phyloP scores from a whole-genome alignment of 2,888 invertebrate species.

The Perizoma flavofasciatum region DNA sequence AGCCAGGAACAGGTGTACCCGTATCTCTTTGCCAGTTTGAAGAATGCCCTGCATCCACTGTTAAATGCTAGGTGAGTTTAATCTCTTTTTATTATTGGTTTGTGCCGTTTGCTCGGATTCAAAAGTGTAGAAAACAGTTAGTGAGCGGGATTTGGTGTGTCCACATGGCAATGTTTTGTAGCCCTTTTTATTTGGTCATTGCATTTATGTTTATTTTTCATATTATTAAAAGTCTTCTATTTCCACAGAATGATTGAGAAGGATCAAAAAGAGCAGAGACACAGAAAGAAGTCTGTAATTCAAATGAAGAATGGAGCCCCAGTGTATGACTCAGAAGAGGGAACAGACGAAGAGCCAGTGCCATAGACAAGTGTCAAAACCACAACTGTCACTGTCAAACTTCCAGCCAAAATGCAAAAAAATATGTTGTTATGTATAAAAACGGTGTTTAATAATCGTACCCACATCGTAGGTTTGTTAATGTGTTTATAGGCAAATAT shows the following conservation, averaged over 20 bases:
- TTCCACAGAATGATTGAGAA: slow-evolving; percentile 70
- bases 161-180: not conserved
- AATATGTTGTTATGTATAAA: slow-evolving; percentile 4
- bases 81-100: too few species aligned
- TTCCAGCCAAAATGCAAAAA: slow-evolving; percentile 43
- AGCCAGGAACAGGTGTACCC: slow-evolving; percentile 91
- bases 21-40: slow-evolving; percentile 88
- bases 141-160: not conserved
- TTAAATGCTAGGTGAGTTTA: slow-evolving; percentile 83
- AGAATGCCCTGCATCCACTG: slow-evolving; percentile 90
- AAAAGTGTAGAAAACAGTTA: too few species aligned
- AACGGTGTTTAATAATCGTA: slow-evolving; percentile 11
- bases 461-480: not conserved
- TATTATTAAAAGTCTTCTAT: slow-evolving; percentile 6
- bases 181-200: slow-evolving; percentile 2
- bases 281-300: slow-evolving; percentile 84
- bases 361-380: slow-evolving; percentile 66
- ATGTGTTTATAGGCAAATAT: slow-evolving; percentile 27
- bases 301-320: slow-evolving; percentile 83
- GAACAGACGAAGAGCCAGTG: slow-evolving; percentile 87
- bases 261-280: slow-evolving; percentile 80
- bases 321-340: slow-evolving; percentile 84
- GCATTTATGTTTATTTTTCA: not conserved
- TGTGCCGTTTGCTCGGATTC: too few species aligned
- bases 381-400: slow-evolving; percentile 39